Conservation (phyloP, 2,888 invertebrate genomes). For the Drosophila multiciliata region DNA sequence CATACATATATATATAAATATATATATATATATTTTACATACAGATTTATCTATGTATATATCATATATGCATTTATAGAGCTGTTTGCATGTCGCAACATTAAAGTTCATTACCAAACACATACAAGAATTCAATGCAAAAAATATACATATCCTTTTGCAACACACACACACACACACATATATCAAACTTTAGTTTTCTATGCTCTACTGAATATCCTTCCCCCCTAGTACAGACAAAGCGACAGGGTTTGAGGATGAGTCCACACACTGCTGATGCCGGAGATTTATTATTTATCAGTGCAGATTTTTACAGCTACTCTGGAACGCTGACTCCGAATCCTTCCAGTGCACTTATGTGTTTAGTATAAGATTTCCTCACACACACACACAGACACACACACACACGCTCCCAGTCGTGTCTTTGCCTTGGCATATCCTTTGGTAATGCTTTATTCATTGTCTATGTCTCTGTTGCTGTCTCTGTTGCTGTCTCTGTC, state of each 20-base stretch:
- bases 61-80: neutral
- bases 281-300: conserved; percentile 75
- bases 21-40: neutral
- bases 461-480: conserved; percentile 51
- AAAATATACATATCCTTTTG: neutral
- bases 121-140: conserved; percentile 49
- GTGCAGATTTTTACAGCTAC: conserved; percentile 67
- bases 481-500: conserved; percentile 1
- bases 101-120: conserved; percentile 69
- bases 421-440: conserved; percentile 30
- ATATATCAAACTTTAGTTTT: conserved; percentile 57
- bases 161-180: neutral
- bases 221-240: neutral
- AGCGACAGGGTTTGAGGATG: conserved; percentile 13
- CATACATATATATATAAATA: neutral
- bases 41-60: neutral
- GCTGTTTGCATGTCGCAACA: conserved; percentile 20
- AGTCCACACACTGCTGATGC: conserved; percentile 55
- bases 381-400: conserved; percentile 4
- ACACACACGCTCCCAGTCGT: conserved; percentile 6
- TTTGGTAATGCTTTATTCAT: conserved; percentile 65
- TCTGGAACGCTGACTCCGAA: conserved; percentile 23
- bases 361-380: conserved; percentile 55
- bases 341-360: conserved; percentile 51
- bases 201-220: conserved; percentile 41